phyloP scores from a whole-genome alignment of 2,797 vertebrate genomes.

The Apodemus agrarius region DNA sequence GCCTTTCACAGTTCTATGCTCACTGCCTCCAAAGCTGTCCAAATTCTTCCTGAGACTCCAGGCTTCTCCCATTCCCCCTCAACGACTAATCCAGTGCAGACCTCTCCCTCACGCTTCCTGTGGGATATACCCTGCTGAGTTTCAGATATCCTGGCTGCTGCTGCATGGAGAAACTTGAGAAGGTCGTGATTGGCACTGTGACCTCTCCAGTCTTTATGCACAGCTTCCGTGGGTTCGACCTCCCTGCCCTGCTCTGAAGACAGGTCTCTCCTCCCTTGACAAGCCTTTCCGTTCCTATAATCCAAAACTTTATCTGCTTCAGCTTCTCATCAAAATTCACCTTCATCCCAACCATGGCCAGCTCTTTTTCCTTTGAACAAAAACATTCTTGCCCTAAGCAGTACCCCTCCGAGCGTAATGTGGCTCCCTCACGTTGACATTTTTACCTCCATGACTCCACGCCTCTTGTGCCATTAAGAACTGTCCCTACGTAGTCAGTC shows the following conservation, averaged over 20 bases:
- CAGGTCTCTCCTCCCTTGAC: background rate
- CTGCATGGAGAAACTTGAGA: background rate
- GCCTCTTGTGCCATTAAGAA: background rate
- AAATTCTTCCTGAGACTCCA: background rate
- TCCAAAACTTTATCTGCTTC: background rate
- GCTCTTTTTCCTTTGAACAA: background rate
- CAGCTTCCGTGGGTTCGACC: no score
- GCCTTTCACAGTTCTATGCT: background rate
- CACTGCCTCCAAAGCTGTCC: background rate
- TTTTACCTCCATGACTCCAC: background rate
- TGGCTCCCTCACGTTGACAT: background rate
- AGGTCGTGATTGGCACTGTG: background rate
- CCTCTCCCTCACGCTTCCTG: background rate
- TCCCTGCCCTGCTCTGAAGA: background rate
- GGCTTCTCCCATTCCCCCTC: background rate
- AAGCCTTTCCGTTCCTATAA: background rate
- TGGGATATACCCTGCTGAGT: background rate
- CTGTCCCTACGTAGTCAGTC: background rate
- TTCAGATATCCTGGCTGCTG: background rate
- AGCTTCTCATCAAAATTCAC: background rate
- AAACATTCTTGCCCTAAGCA: background rate
- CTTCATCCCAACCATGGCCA: background rate
- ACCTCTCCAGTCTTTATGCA: background rate
- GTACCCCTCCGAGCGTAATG: background rate
- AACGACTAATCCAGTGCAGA: background rate